Conservation (phyloP, 2,888 invertebrate genomes). For the Alsophila aescularia region DNA sequence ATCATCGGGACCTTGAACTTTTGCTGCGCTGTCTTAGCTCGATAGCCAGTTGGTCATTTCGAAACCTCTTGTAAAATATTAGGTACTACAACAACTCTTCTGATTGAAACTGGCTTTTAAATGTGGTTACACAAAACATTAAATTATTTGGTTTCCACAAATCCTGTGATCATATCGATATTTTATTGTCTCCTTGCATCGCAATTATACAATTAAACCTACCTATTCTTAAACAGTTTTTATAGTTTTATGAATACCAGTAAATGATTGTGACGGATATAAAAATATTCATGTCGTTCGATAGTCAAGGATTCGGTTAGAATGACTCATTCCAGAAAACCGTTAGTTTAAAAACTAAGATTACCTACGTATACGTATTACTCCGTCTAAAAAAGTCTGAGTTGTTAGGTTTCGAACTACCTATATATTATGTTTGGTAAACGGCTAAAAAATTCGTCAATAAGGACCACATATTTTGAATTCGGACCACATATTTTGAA, state of each 20-base stretch:
- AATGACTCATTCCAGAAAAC: constrained; percentile 38
- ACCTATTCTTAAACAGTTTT: not conserved
- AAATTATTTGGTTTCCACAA: no score
- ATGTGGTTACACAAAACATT: not conserved
- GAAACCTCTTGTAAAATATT: constrained; percentile 42
- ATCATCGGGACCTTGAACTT: constrained; percentile 64
- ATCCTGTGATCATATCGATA: no score
- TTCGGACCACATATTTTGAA: no score
- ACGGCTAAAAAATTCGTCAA: no score
- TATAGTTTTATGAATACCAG: not conserved
- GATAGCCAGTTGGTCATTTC: constrained; percentile 49
- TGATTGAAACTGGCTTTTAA: not conserved
- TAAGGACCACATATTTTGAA: no score
- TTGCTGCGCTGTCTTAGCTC: constrained; percentile 46
- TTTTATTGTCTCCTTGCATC: no score
- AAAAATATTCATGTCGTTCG: constrained; percentile 21
- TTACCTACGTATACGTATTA: not conserved
- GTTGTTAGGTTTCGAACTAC: no score
- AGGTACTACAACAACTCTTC: not conserved
- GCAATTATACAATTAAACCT: no score
- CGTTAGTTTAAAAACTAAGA: not conserved
- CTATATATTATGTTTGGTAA: no score
- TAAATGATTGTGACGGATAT: constrained; percentile 4
- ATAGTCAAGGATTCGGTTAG: constrained; percentile 36
- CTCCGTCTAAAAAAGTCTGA: no score